Base-by-base conservation (phyloP, 2,113 vertebrate species). In the Coracopsis vasa region DNA sequence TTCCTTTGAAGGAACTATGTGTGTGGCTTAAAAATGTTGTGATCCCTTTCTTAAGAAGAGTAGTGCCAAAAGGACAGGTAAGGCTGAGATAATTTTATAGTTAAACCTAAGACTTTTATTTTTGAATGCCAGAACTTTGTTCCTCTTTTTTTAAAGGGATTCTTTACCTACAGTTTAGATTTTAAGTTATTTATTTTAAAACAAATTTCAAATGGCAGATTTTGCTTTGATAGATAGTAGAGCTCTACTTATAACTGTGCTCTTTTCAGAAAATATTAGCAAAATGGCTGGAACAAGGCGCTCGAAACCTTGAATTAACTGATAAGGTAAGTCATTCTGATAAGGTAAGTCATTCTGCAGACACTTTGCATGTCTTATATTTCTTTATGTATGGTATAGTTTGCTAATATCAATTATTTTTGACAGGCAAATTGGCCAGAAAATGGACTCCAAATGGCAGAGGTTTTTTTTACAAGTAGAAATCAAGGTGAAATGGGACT, bases 281-380 rank as follows among this genome's bases (percentile, higher is more conserved):
- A 27, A 98, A 98, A 83, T 99, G 99, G 99, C 97, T 99, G 44
- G 99, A 99, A 80, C 98, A 99, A 95, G 97, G 98, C 81, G 98
- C 98, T 39, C 98, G 99, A 94, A 99, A 99, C 91, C 98, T 99
- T 82, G 99, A 99, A 95, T 91, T 99, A 92, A 99, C 98, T 33
- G 99, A 99, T 94, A 99, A 99, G 98, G 99, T 99, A 98, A 96
- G 45, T 70, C 17, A 61, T 71, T 11, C 65, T 67, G 39, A 99
- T 94, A 99, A 99, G 98, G 99, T 99, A 98, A 96, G 45, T 70
- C 17, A 61, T 71, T 11, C 65, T 67, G 39, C 29, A 95, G 66
- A 92, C 67, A 45, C 3, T 13, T 39, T 60, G 7, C 1, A 6
- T 33, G 19, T 33, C 74, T 67, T 74, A 2, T 51, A 7, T 88